Percentiles rank a stretch among this genome's conserved stretches.
These are phyloP conservation scores for Phyllopteryx taeniolatus DNA, from an alignment of 2,113 vertebrate species.

Conservation along the genomic window DNA sequence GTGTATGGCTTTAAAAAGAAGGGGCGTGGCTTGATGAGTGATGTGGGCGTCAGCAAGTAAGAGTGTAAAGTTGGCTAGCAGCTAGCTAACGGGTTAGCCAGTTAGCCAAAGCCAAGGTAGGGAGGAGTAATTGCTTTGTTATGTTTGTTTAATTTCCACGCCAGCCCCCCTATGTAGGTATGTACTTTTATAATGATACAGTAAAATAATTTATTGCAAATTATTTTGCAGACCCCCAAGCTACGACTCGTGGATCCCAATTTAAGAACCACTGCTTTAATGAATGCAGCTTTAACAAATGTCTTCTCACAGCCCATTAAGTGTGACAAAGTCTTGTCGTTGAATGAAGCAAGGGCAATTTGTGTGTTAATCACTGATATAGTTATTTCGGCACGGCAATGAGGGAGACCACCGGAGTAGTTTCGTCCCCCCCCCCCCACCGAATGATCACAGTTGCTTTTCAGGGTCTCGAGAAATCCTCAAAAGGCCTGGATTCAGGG, in stretches of 20 bases:
- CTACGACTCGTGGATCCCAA: neutral
- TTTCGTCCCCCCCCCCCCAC: conserved; percentile 24
- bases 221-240: neutral
- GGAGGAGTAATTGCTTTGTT: neutral
- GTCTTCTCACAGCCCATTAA: conserved; percentile 58
- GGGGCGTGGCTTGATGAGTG: neutral
- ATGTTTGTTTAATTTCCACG: neutral
- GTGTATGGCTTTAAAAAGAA: neutral
- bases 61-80: neutral
- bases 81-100: too few species aligned
- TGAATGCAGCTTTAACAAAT: conserved; percentile 40
- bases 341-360: neutral
- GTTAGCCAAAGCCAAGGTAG: too few species aligned
- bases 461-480: conserved; percentile 68
- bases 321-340: conserved; percentile 6
- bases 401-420: conserved; percentile 49
- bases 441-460: conserved; percentile 61
- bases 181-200: neutral
- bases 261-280: conserved; percentile 13
- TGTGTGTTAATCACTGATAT: conserved; percentile 61
- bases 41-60: neutral
- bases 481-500: conserved; percentile 47
- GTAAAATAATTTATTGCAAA: neutral
- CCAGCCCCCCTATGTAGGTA: neutral
- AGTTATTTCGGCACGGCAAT: conserved; percentile 58